phyloP scores from a whole-genome alignment of 1,140 invertebrate genomes.

The Bombus cullumanus region DNA sequence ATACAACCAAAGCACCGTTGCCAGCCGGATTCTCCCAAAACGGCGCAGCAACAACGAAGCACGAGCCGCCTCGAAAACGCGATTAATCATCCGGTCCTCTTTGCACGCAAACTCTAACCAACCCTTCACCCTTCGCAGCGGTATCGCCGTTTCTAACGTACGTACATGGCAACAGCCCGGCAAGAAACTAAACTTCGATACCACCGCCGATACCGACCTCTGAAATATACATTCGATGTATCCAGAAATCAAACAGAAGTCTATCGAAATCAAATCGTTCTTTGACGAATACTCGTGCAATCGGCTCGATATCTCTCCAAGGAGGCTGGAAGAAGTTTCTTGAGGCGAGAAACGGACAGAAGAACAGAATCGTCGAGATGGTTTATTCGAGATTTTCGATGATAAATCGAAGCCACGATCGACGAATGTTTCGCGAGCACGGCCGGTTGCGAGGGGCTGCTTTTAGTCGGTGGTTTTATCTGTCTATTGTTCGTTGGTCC shows the following conservation, averaged over 20 bases:
- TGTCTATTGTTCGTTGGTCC: background rate
- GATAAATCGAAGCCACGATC: background rate
- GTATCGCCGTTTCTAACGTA: background rate
- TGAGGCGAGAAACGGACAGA: too few species aligned
- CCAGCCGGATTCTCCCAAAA: background rate
- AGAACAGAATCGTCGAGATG: background rate
- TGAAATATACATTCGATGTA: too few species aligned
- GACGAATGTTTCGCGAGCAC: background rate
- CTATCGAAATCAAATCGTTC: background rate
- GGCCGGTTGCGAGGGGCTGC: background rate
- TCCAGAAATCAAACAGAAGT: background rate
- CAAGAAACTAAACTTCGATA: background rate
- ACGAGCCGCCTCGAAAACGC: background rate
- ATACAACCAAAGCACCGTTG: background rate
- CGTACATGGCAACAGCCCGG: background rate
- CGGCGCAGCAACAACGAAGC: background rate
- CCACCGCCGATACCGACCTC: background rate
- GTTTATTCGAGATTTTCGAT: background rate
- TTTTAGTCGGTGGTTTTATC: background rate
- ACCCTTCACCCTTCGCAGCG: background rate
- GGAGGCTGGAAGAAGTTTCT: background rate
- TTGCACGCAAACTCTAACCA: conserved; percentile 2
- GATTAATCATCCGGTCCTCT: conserved; percentile 19
- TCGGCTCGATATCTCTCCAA: background rate
- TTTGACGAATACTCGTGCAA: too few species aligned